phyloP scores from a whole-genome alignment of 2,888 invertebrate species.

The Andrena bicolor region DNA sequence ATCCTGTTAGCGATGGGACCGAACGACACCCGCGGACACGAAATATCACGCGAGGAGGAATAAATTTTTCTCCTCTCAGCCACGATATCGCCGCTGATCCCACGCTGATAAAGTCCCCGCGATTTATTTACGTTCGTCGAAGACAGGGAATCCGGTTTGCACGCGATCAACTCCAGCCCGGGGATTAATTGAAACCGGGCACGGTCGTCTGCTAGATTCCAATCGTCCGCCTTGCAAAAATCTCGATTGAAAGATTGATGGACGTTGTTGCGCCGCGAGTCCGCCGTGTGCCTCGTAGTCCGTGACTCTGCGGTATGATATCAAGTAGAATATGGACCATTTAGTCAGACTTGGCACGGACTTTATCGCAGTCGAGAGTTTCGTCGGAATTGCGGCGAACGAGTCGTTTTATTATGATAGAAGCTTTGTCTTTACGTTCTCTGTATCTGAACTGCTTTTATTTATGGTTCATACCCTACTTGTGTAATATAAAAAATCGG shows the following conservation, averaged over 20 bases:
- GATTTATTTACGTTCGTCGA: conserved; percentile 22
- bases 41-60: not conserved
- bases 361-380: not conserved
- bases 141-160: conserved; percentile 2
- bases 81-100: conserved; percentile 1
- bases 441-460: not conserved
- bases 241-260: conserved; percentile 38
- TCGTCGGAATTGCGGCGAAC: conserved; percentile 11
- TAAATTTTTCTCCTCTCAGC: not conserved
- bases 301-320: not conserved
- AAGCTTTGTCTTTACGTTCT: not conserved
- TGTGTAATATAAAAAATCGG: no score
- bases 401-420: not conserved
- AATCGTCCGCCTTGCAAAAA: conserved; percentile 34
- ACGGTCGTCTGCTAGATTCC: conserved; percentile 32
- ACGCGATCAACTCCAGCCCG: conserved; percentile 25
- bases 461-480: not conserved
- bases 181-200: conserved; percentile 47
- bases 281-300: not conserved
- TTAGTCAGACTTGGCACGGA: conserved; percentile 17
- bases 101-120: conserved; percentile 8
- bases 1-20: conserved; percentile 34
- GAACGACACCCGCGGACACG: conserved; percentile 17
- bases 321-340: conserved; percentile 5
- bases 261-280: conserved; percentile 6